Conservation (phyloP, 2,797 vertebrate genomes). For the Acanthurus lineatus region DNA sequence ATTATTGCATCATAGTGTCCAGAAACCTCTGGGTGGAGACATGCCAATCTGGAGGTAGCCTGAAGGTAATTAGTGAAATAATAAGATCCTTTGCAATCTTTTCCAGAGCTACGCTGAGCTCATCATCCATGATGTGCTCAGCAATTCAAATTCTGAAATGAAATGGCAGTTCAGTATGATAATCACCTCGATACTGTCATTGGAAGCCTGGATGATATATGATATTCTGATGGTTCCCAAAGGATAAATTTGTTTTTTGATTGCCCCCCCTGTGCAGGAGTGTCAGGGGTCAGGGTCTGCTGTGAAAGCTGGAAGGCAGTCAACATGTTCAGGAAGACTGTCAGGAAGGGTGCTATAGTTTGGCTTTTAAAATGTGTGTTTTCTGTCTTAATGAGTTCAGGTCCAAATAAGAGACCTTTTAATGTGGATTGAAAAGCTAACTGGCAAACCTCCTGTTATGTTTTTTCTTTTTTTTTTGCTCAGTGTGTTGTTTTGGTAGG, state of each 20-base stretch:
- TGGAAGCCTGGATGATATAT: background rate
- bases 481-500: slow-evolving; percentile 21
- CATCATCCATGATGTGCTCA: background rate
- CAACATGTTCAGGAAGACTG: background rate
- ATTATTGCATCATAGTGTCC: background rate
- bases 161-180: background rate
- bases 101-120: background rate
- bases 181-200: background rate
- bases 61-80: background rate
- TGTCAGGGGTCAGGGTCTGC: slow-evolving; percentile 30
- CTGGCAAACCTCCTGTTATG: background rate
- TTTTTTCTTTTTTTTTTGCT: background rate
- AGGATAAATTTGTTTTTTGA: slow-evolving; percentile 5
- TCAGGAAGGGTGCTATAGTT: background rate
- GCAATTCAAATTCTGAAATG: background rate
- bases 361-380: background rate
- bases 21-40: background rate
- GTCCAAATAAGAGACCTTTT: slow-evolving; percentile 12
- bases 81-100: background rate
- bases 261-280: background rate
- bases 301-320: background rate
- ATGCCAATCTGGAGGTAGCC: background rate
- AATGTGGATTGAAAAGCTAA: background rate
- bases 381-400: background rate
- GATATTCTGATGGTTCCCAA: background rate